These are phyloP conservation scores for Xiphophorus maculatus DNA, from an alignment of 2,113 vertebrate genomes.

Conservation along the genomic window DNA sequence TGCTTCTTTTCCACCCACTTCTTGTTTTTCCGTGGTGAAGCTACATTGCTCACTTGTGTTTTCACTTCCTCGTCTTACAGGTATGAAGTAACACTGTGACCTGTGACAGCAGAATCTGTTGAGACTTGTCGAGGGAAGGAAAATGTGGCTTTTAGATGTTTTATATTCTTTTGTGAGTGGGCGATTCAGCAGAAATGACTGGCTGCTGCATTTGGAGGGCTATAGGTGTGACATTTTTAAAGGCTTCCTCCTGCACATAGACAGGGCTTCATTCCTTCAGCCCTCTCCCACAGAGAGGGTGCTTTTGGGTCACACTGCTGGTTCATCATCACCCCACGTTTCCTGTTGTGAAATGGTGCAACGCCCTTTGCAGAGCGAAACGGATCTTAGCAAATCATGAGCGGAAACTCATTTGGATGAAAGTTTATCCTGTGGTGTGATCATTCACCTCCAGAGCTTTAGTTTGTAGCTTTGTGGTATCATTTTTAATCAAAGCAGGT, in stretches of 20 bases:
- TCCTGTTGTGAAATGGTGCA: constrained; percentile 74
- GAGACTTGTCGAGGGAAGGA: constrained; percentile 46
- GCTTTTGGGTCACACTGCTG: constrained; percentile 40
- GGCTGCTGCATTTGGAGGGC: not conserved
- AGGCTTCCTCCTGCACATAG: constrained; percentile 1
- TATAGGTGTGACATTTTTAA: constrained; percentile 16
- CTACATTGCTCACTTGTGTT: constrained; percentile 58
- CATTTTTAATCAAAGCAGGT: constrained; percentile 41
- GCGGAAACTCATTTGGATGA: constrained; percentile 32
- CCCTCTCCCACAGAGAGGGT: constrained; percentile 29
- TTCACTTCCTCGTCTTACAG: constrained; percentile 66
- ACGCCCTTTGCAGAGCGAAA: constrained; percentile 39
- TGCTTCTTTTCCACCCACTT: constrained; percentile 66
- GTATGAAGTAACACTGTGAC: constrained; percentile 50
- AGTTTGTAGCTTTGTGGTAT: constrained; percentile 19
- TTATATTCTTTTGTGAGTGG: constrained; percentile 29
- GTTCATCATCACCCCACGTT: constrained; percentile 60
- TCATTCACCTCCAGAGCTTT: constrained; percentile 1
- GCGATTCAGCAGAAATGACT: constrained; percentile 25
- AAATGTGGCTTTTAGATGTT: constrained; percentile 35
- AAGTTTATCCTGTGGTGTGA: constrained; percentile 26
- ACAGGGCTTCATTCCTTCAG: not conserved
- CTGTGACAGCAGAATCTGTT: constrained; percentile 34
- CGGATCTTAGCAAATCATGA: constrained; percentile 52
- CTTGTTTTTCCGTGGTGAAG: constrained; percentile 66